Evolutionary conservation across 2,888 invertebrate species (phyloP).

Genomic region (Spisula solida): DNA sequence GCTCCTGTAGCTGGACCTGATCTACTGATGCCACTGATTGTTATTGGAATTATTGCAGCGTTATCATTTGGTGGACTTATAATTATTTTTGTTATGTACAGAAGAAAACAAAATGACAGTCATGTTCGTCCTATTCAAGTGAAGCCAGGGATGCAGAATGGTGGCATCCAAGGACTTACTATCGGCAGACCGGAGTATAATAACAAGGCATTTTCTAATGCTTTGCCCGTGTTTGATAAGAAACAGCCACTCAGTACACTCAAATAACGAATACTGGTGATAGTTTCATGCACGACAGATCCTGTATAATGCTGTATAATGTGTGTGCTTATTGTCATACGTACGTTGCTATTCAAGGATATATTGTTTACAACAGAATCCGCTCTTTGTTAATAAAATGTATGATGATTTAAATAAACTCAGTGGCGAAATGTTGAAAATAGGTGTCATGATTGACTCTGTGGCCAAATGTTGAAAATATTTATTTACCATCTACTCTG

Average conservation of each 20-base stretch:
- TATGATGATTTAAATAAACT: too few relatives aligned
- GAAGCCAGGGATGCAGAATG: not conserved
- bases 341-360: too few relatives aligned
- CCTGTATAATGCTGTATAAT: too few relatives aligned
- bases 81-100: not conserved
- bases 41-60: not conserved
- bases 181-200: constrained; percentile 3
- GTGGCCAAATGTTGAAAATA: too few relatives aligned
- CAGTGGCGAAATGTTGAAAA: too few relatives aligned
- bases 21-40: not conserved
- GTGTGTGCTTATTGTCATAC: too few relatives aligned
- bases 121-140: not conserved
- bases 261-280: not conserved
- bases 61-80: not conserved
- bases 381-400: too few relatives aligned
- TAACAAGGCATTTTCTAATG: not conserved
- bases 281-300: not conserved
- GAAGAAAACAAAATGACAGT: not conserved
- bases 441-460: too few relatives aligned
- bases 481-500: too few relatives aligned
- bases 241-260: constrained; percentile 8
- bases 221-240: not conserved
- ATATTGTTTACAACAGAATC: too few relatives aligned
- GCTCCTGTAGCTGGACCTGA: not conserved
- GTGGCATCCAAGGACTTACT: not conserved